Percentiles rank a stretch among this genome's conserved stretches.
Evolutionary conservation across 2,888 invertebrate species (phyloP).

Genomic region (Resseliella maxima): DNA sequence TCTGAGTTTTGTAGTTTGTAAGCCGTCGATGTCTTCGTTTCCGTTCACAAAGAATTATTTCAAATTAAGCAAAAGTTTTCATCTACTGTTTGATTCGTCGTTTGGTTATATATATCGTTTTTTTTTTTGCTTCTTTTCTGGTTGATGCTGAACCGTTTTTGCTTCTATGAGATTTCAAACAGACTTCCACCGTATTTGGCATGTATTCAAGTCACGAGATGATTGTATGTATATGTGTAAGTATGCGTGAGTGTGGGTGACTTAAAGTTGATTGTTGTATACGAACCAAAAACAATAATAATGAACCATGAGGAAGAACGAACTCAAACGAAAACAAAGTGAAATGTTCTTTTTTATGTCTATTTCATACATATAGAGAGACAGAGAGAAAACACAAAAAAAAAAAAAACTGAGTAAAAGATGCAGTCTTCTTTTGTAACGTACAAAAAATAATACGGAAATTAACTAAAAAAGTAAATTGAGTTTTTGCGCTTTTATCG

Average conservation of each 20-base stretch:
- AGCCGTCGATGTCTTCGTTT: neutral
- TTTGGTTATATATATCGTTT: neutral
- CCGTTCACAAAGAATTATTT: conserved; percentile 48
- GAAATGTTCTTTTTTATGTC: neutral
- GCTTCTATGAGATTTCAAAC: neutral
- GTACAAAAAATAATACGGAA: neutral
- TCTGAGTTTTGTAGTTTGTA: neutral
- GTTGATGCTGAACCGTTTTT: neutral
- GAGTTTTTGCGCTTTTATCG: neutral
- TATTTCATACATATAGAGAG: neutral
- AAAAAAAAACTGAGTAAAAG: neutral
- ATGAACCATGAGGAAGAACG: neutral
- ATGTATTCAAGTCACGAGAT: neutral
- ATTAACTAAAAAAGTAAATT: neutral
- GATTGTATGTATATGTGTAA: neutral
- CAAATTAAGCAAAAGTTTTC: conserved; percentile 27
- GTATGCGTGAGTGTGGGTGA: neutral
- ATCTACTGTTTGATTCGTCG: neutral
- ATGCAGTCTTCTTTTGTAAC: too few relatives aligned
- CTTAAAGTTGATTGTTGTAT: neutral
- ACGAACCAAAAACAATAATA: neutral
- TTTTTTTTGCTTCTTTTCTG: neutral
- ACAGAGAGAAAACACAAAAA: neutral
- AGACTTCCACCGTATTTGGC: neutral
- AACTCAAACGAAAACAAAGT: conserved; percentile 37